These are phyloP conservation scores for Camponotus vicinus DNA, from an alignment of 1,140 invertebrate genomes.

Conservation along the genomic window DNA sequence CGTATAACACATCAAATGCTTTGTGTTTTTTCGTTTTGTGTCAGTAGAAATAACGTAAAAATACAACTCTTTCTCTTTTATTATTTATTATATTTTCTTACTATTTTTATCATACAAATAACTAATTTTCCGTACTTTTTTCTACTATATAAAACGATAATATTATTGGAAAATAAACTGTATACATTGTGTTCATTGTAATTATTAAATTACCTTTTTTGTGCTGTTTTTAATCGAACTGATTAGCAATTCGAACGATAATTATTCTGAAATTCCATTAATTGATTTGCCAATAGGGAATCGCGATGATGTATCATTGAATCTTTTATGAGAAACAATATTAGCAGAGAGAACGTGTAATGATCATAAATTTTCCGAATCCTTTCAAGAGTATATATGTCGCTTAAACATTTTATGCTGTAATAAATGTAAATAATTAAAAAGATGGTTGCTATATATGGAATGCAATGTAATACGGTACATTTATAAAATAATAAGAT, in stretches of 20 bases:
- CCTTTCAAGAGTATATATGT: slow-evolving; percentile 1
- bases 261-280: slow-evolving; percentile 53
- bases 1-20: background rate
- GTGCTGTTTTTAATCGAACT: slow-evolving; percentile 24
- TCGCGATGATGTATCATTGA: slow-evolving; percentile 7
- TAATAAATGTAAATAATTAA: slow-evolving; percentile 36
- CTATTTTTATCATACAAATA: background rate
- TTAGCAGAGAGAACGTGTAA: slow-evolving; percentile 16
- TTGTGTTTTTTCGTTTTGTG: background rate
- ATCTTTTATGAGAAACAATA: slow-evolving; percentile 19
- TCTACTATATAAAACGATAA: background rate
- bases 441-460: background rate
- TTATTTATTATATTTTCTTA: background rate
- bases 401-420: slow-evolving; percentile 26
- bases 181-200: background rate
- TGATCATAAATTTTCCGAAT: background rate
- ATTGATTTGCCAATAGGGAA: slow-evolving; percentile 23
- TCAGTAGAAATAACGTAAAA: background rate
- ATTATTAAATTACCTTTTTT: slow-evolving; percentile 48
- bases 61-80: background rate
- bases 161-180: background rate
- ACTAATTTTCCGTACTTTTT: background rate
- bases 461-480: background rate
- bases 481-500: slow-evolving; percentile 27
- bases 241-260: slow-evolving; percentile 1